Percentiles rank a stretch among this genome's conserved stretches.
These are phyloP conservation scores for Gobiocypris rarus DNA, from an alignment of 2,113 vertebrate species.

Conservation along the genomic window DNA sequence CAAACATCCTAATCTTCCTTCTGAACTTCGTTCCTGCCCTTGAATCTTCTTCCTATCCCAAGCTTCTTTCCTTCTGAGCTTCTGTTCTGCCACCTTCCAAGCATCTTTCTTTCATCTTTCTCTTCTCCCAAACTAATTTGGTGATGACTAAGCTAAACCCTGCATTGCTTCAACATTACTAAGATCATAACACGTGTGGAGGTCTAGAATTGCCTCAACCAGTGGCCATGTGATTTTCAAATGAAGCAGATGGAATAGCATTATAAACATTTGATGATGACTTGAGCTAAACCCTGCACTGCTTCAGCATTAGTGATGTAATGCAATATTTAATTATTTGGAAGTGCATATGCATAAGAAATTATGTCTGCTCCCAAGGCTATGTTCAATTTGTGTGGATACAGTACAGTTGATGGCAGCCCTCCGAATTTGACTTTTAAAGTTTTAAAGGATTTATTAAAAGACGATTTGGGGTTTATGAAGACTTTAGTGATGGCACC, in stretches of 20 bases:
- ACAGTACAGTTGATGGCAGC: background rate
- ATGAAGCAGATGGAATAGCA: background rate
- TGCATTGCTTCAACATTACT: background rate
- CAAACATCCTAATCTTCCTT: background rate
- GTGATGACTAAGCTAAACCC: slow-evolving; percentile 1
- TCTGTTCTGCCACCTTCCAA: background rate
- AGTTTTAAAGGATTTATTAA: slow-evolving; percentile 1
- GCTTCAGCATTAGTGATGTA: slow-evolving; percentile 26
- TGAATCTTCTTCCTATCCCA: background rate
- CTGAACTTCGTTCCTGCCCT: background rate
- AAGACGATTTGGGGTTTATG: background rate
- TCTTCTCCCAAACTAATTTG: background rate
- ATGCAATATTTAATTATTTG: slow-evolving; percentile 15
- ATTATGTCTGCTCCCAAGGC: background rate
- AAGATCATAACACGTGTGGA: background rate
- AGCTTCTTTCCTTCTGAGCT: background rate
- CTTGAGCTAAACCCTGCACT: background rate
- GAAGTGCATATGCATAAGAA: background rate
- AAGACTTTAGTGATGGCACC: background rate
- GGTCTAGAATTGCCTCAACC: background rate
- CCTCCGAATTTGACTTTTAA: background rate
- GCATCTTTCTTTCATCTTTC: background rate
- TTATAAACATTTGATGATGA: background rate
- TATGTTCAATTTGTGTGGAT: background rate
- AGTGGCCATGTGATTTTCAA: slow-evolving; percentile 1